Evolutionary conservation across 2,113 vertebrate genomes (phyloP).

Genomic region (Oenanthe melanoleuca): DNA sequence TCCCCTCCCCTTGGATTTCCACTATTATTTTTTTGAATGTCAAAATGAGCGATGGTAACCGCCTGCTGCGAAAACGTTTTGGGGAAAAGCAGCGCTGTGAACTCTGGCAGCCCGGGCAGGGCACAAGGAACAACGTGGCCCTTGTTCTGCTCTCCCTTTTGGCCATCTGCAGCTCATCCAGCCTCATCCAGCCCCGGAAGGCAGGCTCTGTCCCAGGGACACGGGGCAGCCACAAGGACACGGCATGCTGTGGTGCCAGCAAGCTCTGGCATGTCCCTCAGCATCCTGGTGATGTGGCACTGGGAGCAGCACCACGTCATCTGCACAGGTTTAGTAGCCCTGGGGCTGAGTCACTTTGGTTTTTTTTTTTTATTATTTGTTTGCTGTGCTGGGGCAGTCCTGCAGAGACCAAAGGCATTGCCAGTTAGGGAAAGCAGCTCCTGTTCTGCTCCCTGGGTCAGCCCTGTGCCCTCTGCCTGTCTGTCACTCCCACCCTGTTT

Average conservation of each 20-base stretch:
- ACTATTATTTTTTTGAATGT: background rate
- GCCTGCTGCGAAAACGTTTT: constrained; percentile 15
- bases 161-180: background rate
- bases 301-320: background rate
- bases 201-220: fast-evolving
- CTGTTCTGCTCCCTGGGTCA: too few species aligned
- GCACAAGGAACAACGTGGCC: background rate
- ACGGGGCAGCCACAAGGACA: background rate
- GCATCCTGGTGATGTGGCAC: background rate
- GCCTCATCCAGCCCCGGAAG: background rate
- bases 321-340: background rate
- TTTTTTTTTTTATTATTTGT: background rate
- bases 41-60: constrained; percentile 33
- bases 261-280: fast-evolving
- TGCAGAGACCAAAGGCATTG: background rate
- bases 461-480: too few species aligned
- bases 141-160: constrained; percentile 1
- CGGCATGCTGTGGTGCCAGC: fast-evolving
- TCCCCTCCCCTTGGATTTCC: background rate
- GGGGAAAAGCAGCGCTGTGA: background rate
- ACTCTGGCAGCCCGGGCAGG: background rate
- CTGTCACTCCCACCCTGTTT: too few species aligned
- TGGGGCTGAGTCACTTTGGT: background rate
- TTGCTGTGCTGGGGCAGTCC: background rate
- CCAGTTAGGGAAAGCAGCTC: too few species aligned